phyloP scores from a whole-genome alignment of 2,888 invertebrate genomes.

The Bombylius major region DNA sequence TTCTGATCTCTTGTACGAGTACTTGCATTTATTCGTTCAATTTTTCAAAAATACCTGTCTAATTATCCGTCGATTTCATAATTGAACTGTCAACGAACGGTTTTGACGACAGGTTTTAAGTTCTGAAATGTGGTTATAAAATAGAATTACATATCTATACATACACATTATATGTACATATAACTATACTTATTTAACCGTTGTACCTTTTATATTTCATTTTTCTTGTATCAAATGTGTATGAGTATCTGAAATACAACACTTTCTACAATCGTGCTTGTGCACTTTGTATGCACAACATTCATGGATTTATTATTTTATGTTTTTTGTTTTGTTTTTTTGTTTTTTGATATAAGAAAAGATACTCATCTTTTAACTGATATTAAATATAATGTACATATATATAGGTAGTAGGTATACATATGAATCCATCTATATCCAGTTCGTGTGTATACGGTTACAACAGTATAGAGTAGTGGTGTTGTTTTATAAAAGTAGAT shows the following conservation, averaged over 20 bases:
- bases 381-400: neutral
- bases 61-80: neutral
- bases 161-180: too few relatives aligned
- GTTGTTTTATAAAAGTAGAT: slow-evolving; percentile 2
- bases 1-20: neutral
- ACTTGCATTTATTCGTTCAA: neutral
- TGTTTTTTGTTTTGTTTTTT: too few relatives aligned
- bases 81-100: slow-evolving; percentile 4
- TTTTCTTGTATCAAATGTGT: neutral
- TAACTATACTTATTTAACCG: too few relatives aligned
- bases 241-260: slow-evolving; percentile 1
- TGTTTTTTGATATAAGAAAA: neutral
- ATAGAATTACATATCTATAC: neutral
- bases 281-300: too few relatives aligned
- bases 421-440: neutral
- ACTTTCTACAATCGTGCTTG: neutral
- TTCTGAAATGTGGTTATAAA: neutral
- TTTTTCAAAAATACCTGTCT: neutral
- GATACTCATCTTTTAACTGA: neutral
- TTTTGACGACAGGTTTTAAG: slow-evolving; percentile 3
- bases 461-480: neutral
- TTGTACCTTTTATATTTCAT: neutral
- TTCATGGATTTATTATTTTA: too few relatives aligned
- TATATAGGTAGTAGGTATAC: too few relatives aligned
- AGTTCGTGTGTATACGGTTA: neutral